Conservation (phyloP, 2,797 vertebrate species). For the Pyrocephalus nanus region DNA sequence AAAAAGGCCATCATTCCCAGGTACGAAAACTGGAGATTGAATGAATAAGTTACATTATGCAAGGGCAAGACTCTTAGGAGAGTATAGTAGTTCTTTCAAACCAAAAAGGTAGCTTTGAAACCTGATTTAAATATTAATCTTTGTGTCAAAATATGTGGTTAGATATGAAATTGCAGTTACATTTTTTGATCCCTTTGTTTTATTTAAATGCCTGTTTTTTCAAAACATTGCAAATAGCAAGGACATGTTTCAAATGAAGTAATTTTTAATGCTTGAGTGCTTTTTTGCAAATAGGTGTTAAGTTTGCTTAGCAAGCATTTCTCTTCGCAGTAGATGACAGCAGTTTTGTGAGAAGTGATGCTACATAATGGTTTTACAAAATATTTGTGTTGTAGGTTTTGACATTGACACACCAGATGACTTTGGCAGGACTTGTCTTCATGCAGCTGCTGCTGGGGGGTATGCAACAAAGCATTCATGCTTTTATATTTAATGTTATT, state of each 20-base stretch:
- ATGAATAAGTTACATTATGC: neutral
- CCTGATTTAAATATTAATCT: neutral
- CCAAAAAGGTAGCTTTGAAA: neutral
- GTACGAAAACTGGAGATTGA: neutral
- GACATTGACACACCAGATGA: slow-evolving; percentile 96
- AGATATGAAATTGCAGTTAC: neutral
- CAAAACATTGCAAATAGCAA: neutral
- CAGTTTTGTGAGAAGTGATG: neutral
- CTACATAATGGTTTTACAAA: slow-evolving; percentile 36
- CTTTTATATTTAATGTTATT: neutral
- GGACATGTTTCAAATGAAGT: neutral
- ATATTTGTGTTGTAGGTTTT: slow-evolving; percentile 83
- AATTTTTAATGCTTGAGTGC: neutral
- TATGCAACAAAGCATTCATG: slow-evolving; percentile 74
- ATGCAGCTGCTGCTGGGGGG: slow-evolving; percentile 98
- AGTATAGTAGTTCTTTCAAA: neutral
- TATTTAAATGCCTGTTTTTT: neutral
- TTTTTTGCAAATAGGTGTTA: neutral
- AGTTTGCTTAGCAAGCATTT: slow-evolving; percentile 15
- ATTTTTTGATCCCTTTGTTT: neutral
- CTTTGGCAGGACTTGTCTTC: slow-evolving; percentile 98
- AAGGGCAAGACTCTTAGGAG: neutral
- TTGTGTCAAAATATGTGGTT: neutral
- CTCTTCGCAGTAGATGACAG: neutral
- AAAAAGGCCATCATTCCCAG: neutral